phyloP scores from a whole-genome alignment of 2,113 vertebrate genomes.

The Macrotus californicus region DNA sequence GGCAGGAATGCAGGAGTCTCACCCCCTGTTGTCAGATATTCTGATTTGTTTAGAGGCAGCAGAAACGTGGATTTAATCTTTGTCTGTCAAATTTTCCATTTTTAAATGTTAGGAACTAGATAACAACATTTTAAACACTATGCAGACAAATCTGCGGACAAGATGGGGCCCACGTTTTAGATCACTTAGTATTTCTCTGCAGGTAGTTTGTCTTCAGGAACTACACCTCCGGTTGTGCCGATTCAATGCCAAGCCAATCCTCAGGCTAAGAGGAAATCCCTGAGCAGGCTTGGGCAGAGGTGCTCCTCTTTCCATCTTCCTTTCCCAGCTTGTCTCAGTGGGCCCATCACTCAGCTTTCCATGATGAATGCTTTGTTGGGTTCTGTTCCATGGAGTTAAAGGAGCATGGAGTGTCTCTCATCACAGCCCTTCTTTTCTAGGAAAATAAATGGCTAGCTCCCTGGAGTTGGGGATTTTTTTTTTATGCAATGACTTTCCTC shows the following conservation, averaged over 20 bases:
- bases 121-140: neutral
- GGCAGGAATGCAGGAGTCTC: neutral
- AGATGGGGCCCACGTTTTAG: neutral
- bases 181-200: neutral
- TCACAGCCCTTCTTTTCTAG: slow-evolving; percentile 46
- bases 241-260: neutral
- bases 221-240: neutral
- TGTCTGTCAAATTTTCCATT: neutral
- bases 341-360: slow-evolving; percentile 5
- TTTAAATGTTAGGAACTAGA: neutral
- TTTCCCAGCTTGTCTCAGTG: neutral
- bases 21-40: neutral
- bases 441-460: slow-evolving; percentile 76
- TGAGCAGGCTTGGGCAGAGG: neutral
- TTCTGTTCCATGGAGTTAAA: slow-evolving; percentile 54
- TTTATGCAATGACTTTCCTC: slow-evolving; percentile 72
- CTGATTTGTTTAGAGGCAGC: neutral
- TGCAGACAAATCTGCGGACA: neutral
- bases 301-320: neutral
- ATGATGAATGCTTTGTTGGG: slow-evolving; percentile 65
- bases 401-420: slow-evolving; percentile 54
- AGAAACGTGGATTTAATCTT: neutral
- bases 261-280: neutral
- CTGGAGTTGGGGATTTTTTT: slow-evolving; percentile 55
- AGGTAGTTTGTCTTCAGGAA: neutral